Evolutionary conservation across 1,140 invertebrate species (phyloP), one percentile per base, ranked within the genome.

Genomic region (Grapholita molesta): DNA sequence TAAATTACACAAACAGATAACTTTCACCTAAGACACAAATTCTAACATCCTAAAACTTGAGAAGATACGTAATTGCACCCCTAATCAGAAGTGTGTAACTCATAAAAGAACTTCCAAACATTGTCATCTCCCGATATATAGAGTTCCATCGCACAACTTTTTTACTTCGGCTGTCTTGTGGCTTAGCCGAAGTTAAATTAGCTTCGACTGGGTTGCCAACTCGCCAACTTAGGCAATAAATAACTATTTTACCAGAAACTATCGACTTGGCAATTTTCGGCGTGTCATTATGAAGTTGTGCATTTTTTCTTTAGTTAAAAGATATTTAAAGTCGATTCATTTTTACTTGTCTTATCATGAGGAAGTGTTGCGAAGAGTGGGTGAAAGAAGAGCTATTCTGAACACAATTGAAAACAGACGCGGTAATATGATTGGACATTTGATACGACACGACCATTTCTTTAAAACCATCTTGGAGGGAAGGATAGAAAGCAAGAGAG

Each of bases 161-260:
- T 70, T 68, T 67, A 67, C 18, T 70, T 69, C 57, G 18, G n/a
- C 67, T 64, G 53, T 64, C 72, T 73, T 15, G 48, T 42, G 71
- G 68, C 70, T 75, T 73, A 76, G 73, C 72, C 69, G 71, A 79
- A 73, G 72, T 79, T 79, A 74, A 75, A 79, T 79, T 74, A 70
- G 64, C 35, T 69, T 66, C 74, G 53, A 42, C 55, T 69, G 66
- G 25, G 55, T 24, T 24, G 21, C 52, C 33, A 35, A 11, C 3
- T 48, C 21, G 15, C 42, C 42, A 48, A 48, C 15, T 48, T 48
- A 3, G 15, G 42, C 3, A 48, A 48, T 48, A 48, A 48, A 48
- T 48, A 48, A 48, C 42, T 48, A 48, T 48, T 48, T 48, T 48
- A 48, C 42, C 42, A 48, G 7, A 21, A 48, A 48, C 42, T 48